phyloP scores from a whole-genome alignment of 2,888 invertebrate species.

The Unio pictorum region DNA sequence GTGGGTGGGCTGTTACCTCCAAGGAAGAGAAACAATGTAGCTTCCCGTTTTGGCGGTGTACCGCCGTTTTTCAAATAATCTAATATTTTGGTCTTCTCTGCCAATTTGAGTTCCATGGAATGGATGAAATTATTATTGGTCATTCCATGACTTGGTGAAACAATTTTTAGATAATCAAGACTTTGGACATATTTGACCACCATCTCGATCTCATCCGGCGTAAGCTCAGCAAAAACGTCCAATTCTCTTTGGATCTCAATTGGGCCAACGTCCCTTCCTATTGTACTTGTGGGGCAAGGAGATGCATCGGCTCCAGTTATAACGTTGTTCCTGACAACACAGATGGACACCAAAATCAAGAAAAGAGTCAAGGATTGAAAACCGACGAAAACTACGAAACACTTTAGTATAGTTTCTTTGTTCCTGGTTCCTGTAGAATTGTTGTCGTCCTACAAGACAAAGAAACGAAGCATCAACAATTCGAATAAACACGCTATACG shows the following conservation, averaged over 20 bases:
- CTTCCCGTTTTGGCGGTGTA: slow-evolving; percentile 44
- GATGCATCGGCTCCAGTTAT: too few species aligned
- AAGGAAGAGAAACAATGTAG: slow-evolving; percentile 53
- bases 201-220: slow-evolving; percentile 39
- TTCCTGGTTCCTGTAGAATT: too few species aligned
- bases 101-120: slow-evolving; percentile 53
- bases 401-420: too few species aligned
- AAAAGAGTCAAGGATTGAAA: slow-evolving; percentile 14
- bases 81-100: slow-evolving; percentile 48
- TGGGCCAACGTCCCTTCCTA: too few species aligned
- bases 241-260: slow-evolving; percentile 16
- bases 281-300: too few species aligned
- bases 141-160: slow-evolving; percentile 30
- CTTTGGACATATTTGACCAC: slow-evolving; percentile 43
- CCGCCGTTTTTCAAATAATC: slow-evolving; percentile 41
- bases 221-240: slow-evolving; percentile 53
- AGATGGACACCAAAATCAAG: slow-evolving; percentile 14
- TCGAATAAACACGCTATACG: too few species aligned
- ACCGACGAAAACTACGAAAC: too few species aligned
- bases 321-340: slow-evolving; percentile 9
- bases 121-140: slow-evolving; percentile 56
- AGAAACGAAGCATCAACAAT: too few species aligned
- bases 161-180: slow-evolving; percentile 37
- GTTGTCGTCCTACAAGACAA: too few species aligned
- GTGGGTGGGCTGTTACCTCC: slow-evolving; percentile 50